Conservation (phyloP, 2,888 invertebrate species). For the Acanthosepion lycidas region DNA sequence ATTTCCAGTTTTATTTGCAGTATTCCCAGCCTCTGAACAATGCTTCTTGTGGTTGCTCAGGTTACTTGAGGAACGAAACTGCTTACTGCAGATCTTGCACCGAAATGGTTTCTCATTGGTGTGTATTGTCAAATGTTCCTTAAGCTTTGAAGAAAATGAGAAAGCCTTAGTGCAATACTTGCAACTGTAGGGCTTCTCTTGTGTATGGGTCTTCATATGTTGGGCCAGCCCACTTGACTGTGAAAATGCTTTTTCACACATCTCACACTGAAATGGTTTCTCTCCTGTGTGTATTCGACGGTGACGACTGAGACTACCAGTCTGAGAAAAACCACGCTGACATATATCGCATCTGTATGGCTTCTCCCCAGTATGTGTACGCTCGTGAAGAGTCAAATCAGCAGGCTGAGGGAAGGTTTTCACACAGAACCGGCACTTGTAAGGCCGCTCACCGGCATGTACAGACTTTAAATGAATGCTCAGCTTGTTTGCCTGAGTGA, state of each 20-base stretch:
- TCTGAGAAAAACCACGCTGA: neutral
- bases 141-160: neutral
- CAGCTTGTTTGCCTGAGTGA: neutral
- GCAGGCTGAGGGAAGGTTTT: neutral
- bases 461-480: neutral
- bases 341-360: conserved; percentile 24
- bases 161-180: neutral
- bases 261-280: conserved; percentile 11
- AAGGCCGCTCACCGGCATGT: neutral
- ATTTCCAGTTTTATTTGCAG: neutral
- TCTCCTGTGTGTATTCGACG: conserved; percentile 35
- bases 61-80: neutral
- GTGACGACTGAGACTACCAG: neutral
- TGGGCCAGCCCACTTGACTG: neutral
- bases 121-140: neutral
- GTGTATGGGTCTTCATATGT: neutral
- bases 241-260: conserved; percentile 39
- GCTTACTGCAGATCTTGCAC: conserved; percentile 25
- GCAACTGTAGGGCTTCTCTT: conserved; percentile 11
- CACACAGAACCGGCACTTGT: conserved; percentile 12
- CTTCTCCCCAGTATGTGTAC: neutral
- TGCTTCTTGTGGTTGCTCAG: neutral
- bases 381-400: neutral
- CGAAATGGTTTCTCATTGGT: conserved; percentile 44
- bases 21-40: neutral